These are phyloP conservation scores for Tyria jacobaeae DNA, from an alignment of 2,888 invertebrate species.

Conservation along the genomic window DNA sequence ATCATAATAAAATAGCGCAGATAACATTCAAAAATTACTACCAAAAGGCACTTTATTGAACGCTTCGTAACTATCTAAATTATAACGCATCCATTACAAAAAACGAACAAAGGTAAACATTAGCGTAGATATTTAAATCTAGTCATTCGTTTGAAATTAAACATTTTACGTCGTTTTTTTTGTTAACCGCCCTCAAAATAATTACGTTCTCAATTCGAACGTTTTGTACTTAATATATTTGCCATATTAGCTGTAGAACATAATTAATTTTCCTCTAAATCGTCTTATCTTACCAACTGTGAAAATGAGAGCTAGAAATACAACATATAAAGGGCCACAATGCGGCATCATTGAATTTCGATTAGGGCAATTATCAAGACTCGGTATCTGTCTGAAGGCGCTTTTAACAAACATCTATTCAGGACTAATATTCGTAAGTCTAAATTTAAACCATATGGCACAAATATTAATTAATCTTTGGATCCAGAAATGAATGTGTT, in stretches of 20 bases:
- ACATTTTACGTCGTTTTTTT: background rate
- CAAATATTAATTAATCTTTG: background rate
- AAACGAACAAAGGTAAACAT: background rate
- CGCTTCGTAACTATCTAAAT: conserved; percentile 16
- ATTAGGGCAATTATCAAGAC: no score
- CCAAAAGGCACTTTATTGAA: conserved; percentile 39
- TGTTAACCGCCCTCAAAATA: no score
- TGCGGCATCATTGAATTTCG: no score
- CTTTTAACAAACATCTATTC: background rate
- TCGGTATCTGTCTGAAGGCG: no score
- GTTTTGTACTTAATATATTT: background rate
- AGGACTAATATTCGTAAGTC: background rate
- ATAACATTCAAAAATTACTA: conserved; percentile 16
- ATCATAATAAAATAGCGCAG: background rate
- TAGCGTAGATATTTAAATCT: background rate
- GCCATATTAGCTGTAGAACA: background rate
- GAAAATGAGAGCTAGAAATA: no score
- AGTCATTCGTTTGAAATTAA: background rate
- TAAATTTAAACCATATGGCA: conserved; percentile 1
- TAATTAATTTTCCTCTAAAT: no score
- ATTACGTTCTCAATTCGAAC: no score
- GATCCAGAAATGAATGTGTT: background rate
- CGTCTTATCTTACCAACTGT: no score
- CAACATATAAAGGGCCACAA: no score
- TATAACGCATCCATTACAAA: background rate